Evolutionary conservation across 1,140 invertebrate species (phyloP), one percentile per base, ranked within the genome.

Genomic region (Heliconius melpomene): DNA sequence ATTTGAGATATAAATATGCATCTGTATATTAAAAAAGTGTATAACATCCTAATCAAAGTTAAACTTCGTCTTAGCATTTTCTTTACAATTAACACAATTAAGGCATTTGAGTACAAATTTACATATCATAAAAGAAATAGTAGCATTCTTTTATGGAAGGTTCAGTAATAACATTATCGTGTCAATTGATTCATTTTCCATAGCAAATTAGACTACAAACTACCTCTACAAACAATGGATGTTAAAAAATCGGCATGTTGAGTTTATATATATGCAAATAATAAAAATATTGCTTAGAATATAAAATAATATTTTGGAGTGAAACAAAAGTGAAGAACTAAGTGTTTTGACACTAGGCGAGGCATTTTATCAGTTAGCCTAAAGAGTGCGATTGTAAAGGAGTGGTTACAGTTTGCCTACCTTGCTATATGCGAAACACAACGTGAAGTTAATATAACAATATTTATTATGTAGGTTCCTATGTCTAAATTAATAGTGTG

Each of bases 121-220:
- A 81, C 77, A 75, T 50, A 57, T 76, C 60, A 73, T 74, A 72
- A 54, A 73, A 70, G 74, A 80, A 76, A 83, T 75, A 78, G 80
- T 78, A 60, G 46, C 60, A 32, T 72, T 79, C 71, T 38, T 40
- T 66, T 81, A 80, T 80, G 72, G 9, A 38, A 36, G 26, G 75
- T 73, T 80, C 76, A 76, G 79, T 78, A 80, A 83, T 79, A 79
- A 77, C 40, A 75, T 81, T 50, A 81, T 72, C 23, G 71, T 11
- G 18, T 0, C 1, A 9, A 23, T 57, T 23, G 54, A 23, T 57
- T 57, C n/a, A 57, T 57, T 57, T 52, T 60, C 54, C 54, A 60
- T 3, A 11, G 54, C n/a, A 60, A 60, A 26, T 60, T 9, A 60
- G 6, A 52, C 6, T 7, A 52, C 50, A 52, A 20, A 52, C 18